These are phyloP conservation scores for Ochropleura plecta DNA, from an alignment of 2,888 invertebrate genomes.

Conservation along the genomic window DNA sequence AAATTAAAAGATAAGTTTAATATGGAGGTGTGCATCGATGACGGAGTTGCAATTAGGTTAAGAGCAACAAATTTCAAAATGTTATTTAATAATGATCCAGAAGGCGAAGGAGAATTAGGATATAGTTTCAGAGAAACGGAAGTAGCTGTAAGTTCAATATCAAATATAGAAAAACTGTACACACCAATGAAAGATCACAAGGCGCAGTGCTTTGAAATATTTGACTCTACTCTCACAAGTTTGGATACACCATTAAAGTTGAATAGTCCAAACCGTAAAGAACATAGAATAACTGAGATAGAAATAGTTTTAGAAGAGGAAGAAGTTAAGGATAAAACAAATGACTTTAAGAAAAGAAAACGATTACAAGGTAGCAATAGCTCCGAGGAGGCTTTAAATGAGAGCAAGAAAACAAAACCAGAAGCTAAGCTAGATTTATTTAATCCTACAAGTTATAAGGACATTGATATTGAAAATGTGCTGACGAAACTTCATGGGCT, in stretches of 20 bases:
- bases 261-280: conserved; percentile 70
- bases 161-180: conserved; percentile 79
- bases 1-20: conserved; percentile 84
- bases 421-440: conserved; percentile 79
- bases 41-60: conserved; percentile 80
- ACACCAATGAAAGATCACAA: conserved; percentile 84
- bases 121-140: conserved; percentile 80
- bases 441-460: conserved; percentile 82
- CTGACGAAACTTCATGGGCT: conserved; percentile 86
- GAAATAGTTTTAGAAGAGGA: conserved; percentile 83
- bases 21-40: conserved; percentile 86
- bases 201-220: conserved; percentile 83
- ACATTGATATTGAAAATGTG: conserved; percentile 88
- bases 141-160: conserved; percentile 82
- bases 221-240: conserved; percentile 87
- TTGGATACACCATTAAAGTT: conserved; percentile 85
- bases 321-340: conserved; percentile 69
- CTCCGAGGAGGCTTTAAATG: conserved; percentile 76
- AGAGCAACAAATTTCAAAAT: conserved; percentile 77
- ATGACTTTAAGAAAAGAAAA: conserved; percentile 81
- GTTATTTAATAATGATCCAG: conserved; percentile 75
- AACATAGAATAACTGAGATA: conserved; percentile 73
- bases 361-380: conserved; percentile 73
- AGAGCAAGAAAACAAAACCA: conserved; percentile 79
- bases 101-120: conserved; percentile 63